Base-by-base conservation (phyloP, 2,888 invertebrate genomes). In the Endotricha flammealis region DNA sequence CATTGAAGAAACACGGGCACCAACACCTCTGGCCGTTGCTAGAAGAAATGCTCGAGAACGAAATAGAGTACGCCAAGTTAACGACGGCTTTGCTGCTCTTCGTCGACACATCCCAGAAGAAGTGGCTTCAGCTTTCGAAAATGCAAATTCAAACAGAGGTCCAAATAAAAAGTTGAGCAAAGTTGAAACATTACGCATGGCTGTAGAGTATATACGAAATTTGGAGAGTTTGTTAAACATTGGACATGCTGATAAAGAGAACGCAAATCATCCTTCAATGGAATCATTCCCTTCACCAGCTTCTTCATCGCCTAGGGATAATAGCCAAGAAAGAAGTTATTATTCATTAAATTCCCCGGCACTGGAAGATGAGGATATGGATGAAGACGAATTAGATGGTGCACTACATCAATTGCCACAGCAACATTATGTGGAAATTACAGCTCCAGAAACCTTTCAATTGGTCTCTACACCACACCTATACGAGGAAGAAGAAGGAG, bases 61-160 rank as follows among this genome's bases (percentile, higher is more conserved):
- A 11, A 97, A 97, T 77, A 90, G 97, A 41, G 97, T 97, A 6
- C 95, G 96, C 53, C 95, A 96, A 88, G 95, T 96, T 13, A 96
- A 96, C 78, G 94, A 95, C 60, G 96, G 96, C 10, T 96, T 96
- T 69, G 94, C 95, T 0, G 93, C 93, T n/a, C 79, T 96, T 1
- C 89, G 96, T 11, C 93, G 94, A 54, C 95, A 95, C 65, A 95
- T 96, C 47, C 96, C 96, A 0, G 93, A 91, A 36, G 93, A 93
- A 64, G 93, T 94, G 0, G 93, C 94, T 0, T 87, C 91, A 33
- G 90, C 89, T 1, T 92, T 91, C 44, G 92, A 90, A 68, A 88
- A 80, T 20, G 89, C 90, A 4, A 91, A 91, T 38, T 90, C 89
- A 25, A 91, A 91, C 10, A 79, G 91, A 46, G 91, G 92, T 12